These are phyloP conservation scores for Neotoma lepida DNA, from an alignment of 2,113 vertebrate genomes.

Conservation along the genomic window DNA sequence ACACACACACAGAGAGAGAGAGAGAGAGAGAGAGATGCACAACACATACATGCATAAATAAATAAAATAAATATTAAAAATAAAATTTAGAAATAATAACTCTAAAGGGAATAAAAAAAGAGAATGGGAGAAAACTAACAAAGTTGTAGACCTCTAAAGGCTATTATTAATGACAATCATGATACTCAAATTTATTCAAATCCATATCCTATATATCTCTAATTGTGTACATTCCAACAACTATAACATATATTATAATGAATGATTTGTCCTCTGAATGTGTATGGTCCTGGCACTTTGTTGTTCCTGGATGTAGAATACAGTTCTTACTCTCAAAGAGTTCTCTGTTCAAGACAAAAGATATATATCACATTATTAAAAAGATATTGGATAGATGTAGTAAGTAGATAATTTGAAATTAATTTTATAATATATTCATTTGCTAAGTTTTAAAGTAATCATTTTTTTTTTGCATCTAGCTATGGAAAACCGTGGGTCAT, in stretches of 20 bases:
- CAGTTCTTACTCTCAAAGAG: not conserved
- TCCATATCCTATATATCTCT: not conserved
- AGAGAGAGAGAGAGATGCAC: too few species aligned
- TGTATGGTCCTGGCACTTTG: not conserved
- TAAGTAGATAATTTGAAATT: conserved; percentile 40
- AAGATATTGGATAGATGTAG: not conserved
- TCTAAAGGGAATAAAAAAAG: not conserved
- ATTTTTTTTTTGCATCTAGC: not conserved
- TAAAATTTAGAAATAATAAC: not conserved
- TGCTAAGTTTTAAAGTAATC: not conserved
- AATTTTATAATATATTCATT: not conserved
- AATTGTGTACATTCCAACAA: not conserved
- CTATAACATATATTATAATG: not conserved
- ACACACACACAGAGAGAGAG: too few species aligned
- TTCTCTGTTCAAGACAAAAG: not conserved
- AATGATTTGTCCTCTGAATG: not conserved
- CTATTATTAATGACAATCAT: not conserved
- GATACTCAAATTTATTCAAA: conserved; percentile 41
- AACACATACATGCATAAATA: not conserved
- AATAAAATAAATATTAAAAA: not conserved
- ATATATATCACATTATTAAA: not conserved
- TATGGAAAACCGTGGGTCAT: not conserved
- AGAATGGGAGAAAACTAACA: not conserved
- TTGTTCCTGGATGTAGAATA: not conserved
- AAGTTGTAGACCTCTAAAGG: not conserved